These are phyloP conservation scores for Trachemys scripta DNA, from an alignment of 2,113 vertebrate genomes.

Conservation along the genomic window DNA sequence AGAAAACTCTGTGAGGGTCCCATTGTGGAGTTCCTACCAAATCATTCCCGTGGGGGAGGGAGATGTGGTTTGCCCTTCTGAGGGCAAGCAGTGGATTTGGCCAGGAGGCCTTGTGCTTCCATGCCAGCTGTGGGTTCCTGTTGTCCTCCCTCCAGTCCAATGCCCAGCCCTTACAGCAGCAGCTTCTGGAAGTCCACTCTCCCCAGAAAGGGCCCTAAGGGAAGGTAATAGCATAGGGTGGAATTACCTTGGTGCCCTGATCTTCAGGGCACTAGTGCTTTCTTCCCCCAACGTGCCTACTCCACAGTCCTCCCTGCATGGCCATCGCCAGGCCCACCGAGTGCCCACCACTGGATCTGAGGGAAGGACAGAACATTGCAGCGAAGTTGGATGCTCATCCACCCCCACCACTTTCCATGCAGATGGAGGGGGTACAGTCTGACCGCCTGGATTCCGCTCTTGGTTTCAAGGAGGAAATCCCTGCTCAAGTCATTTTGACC, in stretches of 20 bases:
- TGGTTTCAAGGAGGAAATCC: not conserved
- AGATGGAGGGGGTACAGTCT: not conserved
- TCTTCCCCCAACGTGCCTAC: not conserved
- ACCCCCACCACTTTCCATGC: not conserved
- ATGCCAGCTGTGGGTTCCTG: not conserved
- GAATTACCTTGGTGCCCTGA: not conserved
- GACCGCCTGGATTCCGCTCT: not conserved
- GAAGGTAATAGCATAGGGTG: not conserved
- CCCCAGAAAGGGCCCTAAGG: not conserved
- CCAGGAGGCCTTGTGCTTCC: not conserved
- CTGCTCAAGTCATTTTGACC: not conserved
- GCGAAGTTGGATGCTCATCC: too few relatives aligned
- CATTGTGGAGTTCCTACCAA: not conserved
- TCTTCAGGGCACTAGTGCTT: not conserved
- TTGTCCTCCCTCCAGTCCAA: not conserved
- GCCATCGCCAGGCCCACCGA: not conserved
- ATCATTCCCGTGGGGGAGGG: not conserved
- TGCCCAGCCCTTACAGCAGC: not conserved
- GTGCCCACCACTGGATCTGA: not conserved
- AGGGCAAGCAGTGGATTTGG: not conserved
- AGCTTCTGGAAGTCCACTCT: not conserved
- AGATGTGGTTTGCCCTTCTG: not conserved
- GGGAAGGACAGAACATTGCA: not conserved
- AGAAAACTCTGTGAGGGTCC: not conserved
- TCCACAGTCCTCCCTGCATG: not conserved